Percentiles rank a stretch among this genome's conserved stretches.
Conservation (phyloP, 1,140 invertebrate species). For the Chironomus tepperi region DNA sequence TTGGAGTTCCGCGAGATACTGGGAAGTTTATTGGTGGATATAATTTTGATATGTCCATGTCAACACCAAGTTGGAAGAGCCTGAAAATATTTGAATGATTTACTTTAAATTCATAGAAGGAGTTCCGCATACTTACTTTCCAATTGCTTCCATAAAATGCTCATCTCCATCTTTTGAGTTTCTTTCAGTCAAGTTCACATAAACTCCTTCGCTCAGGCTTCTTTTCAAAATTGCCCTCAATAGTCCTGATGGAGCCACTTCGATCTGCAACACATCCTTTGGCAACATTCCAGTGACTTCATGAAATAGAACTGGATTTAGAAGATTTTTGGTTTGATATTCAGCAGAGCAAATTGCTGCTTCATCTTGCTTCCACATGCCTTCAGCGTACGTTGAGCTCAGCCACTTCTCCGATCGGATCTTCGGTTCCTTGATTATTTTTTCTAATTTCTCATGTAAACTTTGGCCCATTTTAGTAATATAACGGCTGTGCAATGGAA, state of each 20-base stretch:
- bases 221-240: conserved; percentile 58
- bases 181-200: conserved; percentile 72
- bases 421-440: conserved; percentile 60
- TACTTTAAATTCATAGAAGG: too few relatives aligned
- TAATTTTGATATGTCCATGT: conserved; percentile 44
- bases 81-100: too few relatives aligned
- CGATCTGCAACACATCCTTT: conserved; percentile 65
- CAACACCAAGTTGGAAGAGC: conserved; percentile 41
- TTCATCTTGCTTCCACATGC: conserved; percentile 57
- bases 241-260: conserved; percentile 77
- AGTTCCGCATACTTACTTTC: conserved; percentile 48
- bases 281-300: conserved; percentile 70
- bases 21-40: conserved; percentile 64
- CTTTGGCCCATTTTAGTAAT: conserved; percentile 64
- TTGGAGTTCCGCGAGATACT: conserved; percentile 66
- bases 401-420: conserved; percentile 70
- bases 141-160: conserved; percentile 60
- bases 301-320: conserved; percentile 77
- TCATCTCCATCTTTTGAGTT: conserved; percentile 60
- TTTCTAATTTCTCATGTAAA: conserved; percentile 59
- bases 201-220: conserved; percentile 48
- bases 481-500: conserved; percentile 77
- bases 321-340: conserved; percentile 88
- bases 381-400: conserved; percentile 72
- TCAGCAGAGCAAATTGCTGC: conserved; percentile 71